Base-by-base conservation (phyloP, 2,888 invertebrate genomes). In the Smittia aterrima region DNA sequence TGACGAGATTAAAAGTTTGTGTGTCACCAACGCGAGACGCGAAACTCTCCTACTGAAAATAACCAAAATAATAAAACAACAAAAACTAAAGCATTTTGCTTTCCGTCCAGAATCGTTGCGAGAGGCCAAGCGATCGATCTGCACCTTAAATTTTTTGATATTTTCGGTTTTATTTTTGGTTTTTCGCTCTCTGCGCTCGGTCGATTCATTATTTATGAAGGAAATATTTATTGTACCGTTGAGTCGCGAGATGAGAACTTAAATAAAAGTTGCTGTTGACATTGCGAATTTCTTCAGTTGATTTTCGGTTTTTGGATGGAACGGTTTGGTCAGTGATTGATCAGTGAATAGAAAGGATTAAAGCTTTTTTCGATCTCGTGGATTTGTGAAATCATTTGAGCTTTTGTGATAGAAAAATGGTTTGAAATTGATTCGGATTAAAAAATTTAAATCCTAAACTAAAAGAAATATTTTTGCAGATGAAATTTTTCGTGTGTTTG, bases 211-310 rank as follows among this genome's bases (percentile, higher is more conserved):
- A n/a, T 47, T 47, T 47, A 16, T 47, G 16, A 47, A 47, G 11
- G 47, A 47, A 47, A 47, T 47, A 47, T n/a, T 16, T 47, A n/a
- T 47, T 11, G 47, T 47, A 47, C 47, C 47, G 47, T 47, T n/a
- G 47, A n/a, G 3, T 16, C n/a, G 16, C 11, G 16, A 11, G 47
- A 47, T 6, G 47, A 47, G 47, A 47, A 47, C n/a, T 47, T 22
- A 22, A 58, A 58, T 58, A 58, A 20, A 70, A 54, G 70, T 41
- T 41, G 70, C 47, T 70, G 70, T 70, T 53, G 70, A 70, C 54
- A 41, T 53, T 70, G 27, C 53, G n/a, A 70, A 70, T 58, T 58
- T 70, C 41, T 70, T 70, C 41, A 70, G 70, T 70, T 54, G 41
- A 54, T 54, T 25, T 22, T 41, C n/a, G 13, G 41, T 41, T 54